These are phyloP conservation scores for Cotesia congregata DNA, from an alignment of 2,888 invertebrate species.

Conservation along the genomic window DNA sequence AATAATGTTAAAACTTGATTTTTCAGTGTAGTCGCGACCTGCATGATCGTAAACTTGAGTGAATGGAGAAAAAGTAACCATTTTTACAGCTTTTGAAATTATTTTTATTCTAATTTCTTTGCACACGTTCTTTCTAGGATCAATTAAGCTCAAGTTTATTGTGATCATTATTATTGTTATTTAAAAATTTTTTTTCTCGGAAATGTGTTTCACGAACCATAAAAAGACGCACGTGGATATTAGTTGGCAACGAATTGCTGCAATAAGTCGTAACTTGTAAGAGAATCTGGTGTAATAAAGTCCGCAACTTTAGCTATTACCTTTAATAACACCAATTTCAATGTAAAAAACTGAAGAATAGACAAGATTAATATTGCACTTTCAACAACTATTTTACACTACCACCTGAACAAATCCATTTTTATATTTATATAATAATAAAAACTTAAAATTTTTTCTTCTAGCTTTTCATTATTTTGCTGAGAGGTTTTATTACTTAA, in stretches of 20 bases:
- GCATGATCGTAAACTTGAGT: not conserved
- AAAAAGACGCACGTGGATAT: not conserved
- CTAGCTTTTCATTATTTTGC: too few relatives aligned
- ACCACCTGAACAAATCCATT: not conserved
- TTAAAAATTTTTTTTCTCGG: too few relatives aligned
- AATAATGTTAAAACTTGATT: not conserved
- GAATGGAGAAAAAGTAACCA: not conserved
- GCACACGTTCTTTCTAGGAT: too few relatives aligned
- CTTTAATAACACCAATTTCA: conserved; percentile 29
- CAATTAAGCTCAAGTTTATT: too few relatives aligned
- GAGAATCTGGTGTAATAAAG: conserved; percentile 30
- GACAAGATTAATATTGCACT: conserved; percentile 25
- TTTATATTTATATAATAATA: not conserved
- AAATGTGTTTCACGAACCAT: not conserved
- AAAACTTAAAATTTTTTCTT: too few relatives aligned
- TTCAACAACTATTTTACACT: conserved; percentile 22
- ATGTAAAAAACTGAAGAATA: conserved; percentile 23
- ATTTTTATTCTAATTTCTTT: not conserved
- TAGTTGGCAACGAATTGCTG: conserved; percentile 19
- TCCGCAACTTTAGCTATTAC: conserved; percentile 38
- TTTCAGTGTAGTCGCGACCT: not conserved
- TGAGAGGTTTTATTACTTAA: too few relatives aligned
- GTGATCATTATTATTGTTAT: too few relatives aligned
- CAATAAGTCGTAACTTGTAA: conserved; percentile 20
- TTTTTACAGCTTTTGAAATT: not conserved